phyloP scores from a whole-genome alignment of 2,888 invertebrate genomes.

The Patella caerulea region DNA sequence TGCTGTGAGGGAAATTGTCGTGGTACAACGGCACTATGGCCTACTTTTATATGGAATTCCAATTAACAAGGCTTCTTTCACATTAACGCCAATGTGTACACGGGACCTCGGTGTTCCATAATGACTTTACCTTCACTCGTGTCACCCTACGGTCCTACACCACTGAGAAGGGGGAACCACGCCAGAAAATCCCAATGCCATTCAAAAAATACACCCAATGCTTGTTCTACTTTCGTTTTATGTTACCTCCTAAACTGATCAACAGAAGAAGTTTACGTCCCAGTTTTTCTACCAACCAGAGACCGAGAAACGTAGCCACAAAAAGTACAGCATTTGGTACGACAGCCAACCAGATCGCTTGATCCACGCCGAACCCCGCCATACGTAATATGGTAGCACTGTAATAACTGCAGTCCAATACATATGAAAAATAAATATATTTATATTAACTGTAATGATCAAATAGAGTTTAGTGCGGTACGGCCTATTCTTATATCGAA shows the following conservation, averaged over 20 bases:
- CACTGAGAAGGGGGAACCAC: no score
- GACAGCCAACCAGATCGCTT: slow-evolving; percentile 73
- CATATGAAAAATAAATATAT: slow-evolving; percentile 36
- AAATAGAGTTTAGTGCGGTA: neutral
- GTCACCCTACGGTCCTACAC: no score
- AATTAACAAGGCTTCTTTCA: no score
- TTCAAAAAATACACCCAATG: no score
- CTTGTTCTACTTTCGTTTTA: neutral
- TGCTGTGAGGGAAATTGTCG: no score
- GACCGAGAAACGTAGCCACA: slow-evolving; percentile 73
- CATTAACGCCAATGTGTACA: no score
- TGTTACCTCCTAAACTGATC: slow-evolving; percentile 58
- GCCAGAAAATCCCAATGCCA: no score
- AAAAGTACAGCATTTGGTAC: slow-evolving; percentile 72
- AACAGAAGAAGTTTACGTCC: slow-evolving; percentile 69
- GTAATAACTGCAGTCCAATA: slow-evolving; percentile 71
- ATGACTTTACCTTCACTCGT: no score
- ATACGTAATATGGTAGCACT: slow-evolving; percentile 73
- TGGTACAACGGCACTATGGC: no score
- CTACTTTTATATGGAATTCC: no score
- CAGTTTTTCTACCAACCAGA: slow-evolving; percentile 72
- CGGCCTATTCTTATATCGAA: no score
- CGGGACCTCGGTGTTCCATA: no score
- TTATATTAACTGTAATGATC: slow-evolving; percentile 73
- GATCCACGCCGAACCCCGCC: slow-evolving; percentile 69